These are phyloP conservation scores for Eumeta japonica DNA, from an alignment of 1,140 invertebrate genomes.

Conservation along the genomic window DNA sequence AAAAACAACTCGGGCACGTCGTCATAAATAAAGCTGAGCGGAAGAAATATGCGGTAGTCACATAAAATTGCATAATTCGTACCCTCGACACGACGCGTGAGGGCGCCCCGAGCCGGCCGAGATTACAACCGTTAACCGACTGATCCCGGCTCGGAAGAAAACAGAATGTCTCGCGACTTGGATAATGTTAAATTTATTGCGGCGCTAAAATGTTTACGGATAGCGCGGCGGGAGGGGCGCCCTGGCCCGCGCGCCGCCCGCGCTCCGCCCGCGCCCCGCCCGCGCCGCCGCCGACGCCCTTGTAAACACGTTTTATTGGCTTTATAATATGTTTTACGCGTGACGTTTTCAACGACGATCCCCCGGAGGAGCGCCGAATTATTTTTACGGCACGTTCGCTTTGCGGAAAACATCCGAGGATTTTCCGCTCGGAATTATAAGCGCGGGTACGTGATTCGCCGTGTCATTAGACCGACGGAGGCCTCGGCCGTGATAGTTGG, in stretches of 20 bases:
- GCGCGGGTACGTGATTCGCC: no score
- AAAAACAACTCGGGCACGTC: no score
- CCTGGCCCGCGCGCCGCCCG: conserved; percentile 22
- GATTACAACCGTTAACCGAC: conserved; percentile 52
- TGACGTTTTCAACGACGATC: conserved; percentile 59
- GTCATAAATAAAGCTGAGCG: conserved; percentile 23
- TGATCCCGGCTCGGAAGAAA: conserved; percentile 50
- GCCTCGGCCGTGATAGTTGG: no score
- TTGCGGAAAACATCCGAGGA: conserved; percentile 40
- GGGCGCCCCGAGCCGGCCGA: conserved; percentile 39
- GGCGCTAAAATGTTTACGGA: conserved; percentile 55
- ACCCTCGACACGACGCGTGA: conserved; percentile 27
- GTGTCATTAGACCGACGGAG: no score
- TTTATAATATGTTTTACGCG: conserved; percentile 59
- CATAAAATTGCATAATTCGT: conserved; percentile 38
- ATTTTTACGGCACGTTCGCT: conserved; percentile 53
- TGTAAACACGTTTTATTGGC: conserved; percentile 59
- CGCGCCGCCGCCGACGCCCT: conserved; percentile 36
- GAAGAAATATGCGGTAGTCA: conserved; percentile 21
- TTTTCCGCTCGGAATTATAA: no score
- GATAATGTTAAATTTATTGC: conserved; percentile 57
- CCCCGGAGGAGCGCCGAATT: conserved; percentile 49
- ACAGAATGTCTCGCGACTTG: conserved; percentile 52
- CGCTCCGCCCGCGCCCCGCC: conserved; percentile 33
- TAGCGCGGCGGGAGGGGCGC: conserved; percentile 37